These are phyloP conservation scores for Brenthis hecate DNA, from an alignment of 2,888 invertebrate genomes.

Conservation along the genomic window DNA sequence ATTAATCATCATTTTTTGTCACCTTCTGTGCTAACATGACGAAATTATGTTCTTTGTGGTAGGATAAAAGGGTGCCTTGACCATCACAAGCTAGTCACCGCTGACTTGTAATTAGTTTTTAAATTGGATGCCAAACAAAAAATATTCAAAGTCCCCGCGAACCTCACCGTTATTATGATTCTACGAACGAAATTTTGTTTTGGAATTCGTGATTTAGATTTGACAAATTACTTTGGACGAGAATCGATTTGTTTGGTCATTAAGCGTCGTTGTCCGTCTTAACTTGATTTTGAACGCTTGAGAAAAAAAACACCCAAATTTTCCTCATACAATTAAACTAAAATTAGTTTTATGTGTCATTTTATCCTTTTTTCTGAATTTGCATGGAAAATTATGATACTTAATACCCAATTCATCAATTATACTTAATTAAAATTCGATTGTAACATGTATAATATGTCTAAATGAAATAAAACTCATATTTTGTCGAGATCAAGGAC, in stretches of 20 bases:
- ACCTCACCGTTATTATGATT: conserved; percentile 64
- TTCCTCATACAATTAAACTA: conserved; percentile 19
- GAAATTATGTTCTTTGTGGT: conserved; percentile 74
- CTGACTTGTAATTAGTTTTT: conserved; percentile 77
- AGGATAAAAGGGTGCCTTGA: conserved; percentile 66
- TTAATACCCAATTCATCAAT: background rate
- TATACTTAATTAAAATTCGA: background rate
- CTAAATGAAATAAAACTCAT: conserved; percentile 14
- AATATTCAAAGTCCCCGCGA: conserved; percentile 69
- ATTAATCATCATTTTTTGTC: conserved; percentile 80
- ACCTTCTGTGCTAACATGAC: conserved; percentile 72
- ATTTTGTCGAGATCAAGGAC: conserved; percentile 28
- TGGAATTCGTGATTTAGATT: conserved; percentile 69
- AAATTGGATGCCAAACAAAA: conserved; percentile 75
- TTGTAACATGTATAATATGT: background rate
- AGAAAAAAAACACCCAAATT: conserved; percentile 23
- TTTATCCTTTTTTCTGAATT: background rate
- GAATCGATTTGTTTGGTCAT: conserved; percentile 41
- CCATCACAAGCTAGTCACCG: conserved; percentile 73
- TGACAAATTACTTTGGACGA: conserved; percentile 73
- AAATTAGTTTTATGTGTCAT: background rate
- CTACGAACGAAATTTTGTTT: conserved; percentile 63
- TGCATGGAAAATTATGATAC: no score
- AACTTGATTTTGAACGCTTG: conserved; percentile 35
- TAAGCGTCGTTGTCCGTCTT: conserved; percentile 36